These are phyloP conservation scores for Azemiops feae DNA, from an alignment of 2,113 vertebrate genomes.

Conservation along the genomic window DNA sequence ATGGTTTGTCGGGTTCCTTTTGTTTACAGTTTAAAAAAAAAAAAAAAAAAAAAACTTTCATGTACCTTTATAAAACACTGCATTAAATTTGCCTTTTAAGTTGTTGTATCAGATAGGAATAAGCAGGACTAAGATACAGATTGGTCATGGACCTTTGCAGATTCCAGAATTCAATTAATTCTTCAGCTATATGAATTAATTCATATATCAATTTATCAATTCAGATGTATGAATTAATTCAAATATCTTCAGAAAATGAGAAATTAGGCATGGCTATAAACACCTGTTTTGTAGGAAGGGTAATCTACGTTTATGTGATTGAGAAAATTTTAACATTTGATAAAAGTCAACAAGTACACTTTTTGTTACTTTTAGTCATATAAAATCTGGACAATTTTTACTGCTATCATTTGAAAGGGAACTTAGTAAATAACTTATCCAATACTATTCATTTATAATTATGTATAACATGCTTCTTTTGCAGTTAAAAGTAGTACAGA, in stretches of 20 bases:
- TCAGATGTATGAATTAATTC: no score
- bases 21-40: not conserved
- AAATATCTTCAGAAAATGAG: not conserved
- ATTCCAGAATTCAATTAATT: not conserved
- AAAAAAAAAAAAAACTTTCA: no score
- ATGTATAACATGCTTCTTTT: not conserved
- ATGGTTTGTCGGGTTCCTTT: not conserved
- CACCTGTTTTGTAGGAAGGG: not conserved
- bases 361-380: conserved; percentile 12
- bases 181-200: no score
- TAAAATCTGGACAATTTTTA: not conserved
- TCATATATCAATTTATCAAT: no score
- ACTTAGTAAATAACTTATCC: not conserved
- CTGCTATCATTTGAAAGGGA: not conserved
- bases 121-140: not conserved
- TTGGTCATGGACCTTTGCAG: not conserved
- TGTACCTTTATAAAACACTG: not conserved
- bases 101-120: not conserved
- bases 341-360: conserved; percentile 17
- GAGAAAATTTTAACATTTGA: not conserved
- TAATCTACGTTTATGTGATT: not conserved
- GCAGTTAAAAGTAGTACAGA: not conserved
- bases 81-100: not conserved
- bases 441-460: not conserved
- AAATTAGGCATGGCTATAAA: not conserved